phyloP scores from a whole-genome alignment of 2,113 vertebrate genomes.

The Pundamilia nyererei region DNA sequence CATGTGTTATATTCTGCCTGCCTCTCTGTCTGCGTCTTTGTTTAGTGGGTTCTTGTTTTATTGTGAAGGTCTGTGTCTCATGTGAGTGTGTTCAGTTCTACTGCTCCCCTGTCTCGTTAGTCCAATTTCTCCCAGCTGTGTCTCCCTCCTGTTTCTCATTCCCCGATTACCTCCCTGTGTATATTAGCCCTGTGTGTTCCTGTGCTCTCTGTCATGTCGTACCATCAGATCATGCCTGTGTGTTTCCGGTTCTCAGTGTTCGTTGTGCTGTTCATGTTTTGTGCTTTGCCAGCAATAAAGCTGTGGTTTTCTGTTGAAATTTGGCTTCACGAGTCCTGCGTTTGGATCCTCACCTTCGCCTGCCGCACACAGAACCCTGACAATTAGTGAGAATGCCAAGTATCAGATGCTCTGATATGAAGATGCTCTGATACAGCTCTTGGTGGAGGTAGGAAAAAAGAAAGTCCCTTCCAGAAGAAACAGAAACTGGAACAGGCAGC shows the following conservation, averaged over 20 bases:
- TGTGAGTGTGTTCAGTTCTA: too few relatives aligned
- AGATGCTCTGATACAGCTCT: background rate
- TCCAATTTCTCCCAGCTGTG: too few relatives aligned
- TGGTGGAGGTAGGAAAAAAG: background rate
- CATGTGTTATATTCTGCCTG: background rate
- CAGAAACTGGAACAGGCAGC: background rate
- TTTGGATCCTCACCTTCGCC: background rate
- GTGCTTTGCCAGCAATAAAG: background rate
- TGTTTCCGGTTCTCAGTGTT: rapidly evolving
- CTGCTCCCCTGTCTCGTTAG: rapidly evolving
- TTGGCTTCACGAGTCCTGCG: background rate
- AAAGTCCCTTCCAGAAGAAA: background rate
- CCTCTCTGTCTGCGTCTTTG: background rate
- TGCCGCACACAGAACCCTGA: background rate
- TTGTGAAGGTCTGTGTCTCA: too few relatives aligned
- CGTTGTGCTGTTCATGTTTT: background rate
- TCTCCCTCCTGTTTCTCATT: too few relatives aligned
- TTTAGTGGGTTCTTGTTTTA: background rate
- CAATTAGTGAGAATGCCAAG: background rate
- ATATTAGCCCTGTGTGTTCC: too few relatives aligned
- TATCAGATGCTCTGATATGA: background rate
- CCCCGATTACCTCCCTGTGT: rapidly evolving
- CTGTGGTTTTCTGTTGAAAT: background rate
- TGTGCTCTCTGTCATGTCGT: rapidly evolving
- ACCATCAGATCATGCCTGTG: background rate